These are phyloP conservation scores for Misgurnus mizolepis DNA, from an alignment of 2,113 vertebrate species.

Conservation along the genomic window DNA sequence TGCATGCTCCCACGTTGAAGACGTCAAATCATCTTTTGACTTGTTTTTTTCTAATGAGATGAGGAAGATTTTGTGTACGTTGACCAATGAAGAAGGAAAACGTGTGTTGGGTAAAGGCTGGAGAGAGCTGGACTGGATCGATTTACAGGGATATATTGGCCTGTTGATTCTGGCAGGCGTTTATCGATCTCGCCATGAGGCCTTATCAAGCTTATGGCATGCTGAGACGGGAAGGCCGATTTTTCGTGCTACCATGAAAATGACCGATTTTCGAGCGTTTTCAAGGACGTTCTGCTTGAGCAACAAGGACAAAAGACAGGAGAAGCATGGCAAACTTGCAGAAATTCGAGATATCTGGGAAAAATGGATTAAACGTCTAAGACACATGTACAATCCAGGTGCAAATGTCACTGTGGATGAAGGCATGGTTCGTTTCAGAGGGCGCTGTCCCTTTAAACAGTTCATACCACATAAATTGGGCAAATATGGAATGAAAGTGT, in stretches of 20 bases:
- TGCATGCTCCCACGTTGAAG: neutral
- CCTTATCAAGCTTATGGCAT: neutral
- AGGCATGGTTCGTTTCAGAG: constrained; percentile 30
- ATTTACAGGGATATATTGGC: neutral
- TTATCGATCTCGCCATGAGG: constrained; percentile 6
- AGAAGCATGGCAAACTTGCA: constrained; percentile 3
- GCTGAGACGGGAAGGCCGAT: neutral
- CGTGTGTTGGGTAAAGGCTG: neutral
- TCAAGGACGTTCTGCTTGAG: neutral
- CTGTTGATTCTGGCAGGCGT: neutral
- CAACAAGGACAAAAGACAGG: neutral
- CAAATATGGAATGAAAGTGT: constrained; percentile 25
- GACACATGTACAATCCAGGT: constrained; percentile 27
- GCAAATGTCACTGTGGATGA: constrained; percentile 7
- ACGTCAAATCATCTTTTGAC: constrained; percentile 13
- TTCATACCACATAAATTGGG: constrained; percentile 10
- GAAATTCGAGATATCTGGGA: constrained; percentile 15
- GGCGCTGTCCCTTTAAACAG: constrained; percentile 27
- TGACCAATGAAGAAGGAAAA: constrained; percentile 15
- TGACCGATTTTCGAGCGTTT: neutral
- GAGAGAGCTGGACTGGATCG: constrained; percentile 2
- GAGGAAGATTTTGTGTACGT: neutral
- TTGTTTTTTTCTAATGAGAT: neutral
- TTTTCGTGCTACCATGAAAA: neutral
- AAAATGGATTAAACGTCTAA: constrained; percentile 17